A percentile compares a stretch with the other conserved stretches of the same genome.
phyloP scores from a whole-genome alignment of 1,140 invertebrate species.

The Bombus impatiens region DNA sequence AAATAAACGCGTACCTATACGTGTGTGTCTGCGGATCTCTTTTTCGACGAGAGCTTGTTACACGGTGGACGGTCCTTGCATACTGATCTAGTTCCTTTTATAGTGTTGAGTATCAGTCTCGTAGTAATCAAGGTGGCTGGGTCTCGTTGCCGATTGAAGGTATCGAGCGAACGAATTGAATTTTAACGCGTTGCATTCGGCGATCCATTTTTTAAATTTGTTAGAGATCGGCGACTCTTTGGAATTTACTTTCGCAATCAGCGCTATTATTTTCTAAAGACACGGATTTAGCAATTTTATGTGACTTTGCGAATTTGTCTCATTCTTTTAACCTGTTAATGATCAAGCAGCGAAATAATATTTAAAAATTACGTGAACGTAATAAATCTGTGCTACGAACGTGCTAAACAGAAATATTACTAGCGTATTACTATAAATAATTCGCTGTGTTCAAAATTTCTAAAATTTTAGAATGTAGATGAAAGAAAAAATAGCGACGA shows the following conservation, averaged over 20 bases:
- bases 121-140: not conserved
- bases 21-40: not conserved
- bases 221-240: not conserved
- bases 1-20: not conserved
- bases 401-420: no score
- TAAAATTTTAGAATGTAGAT: not conserved
- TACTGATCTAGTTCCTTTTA: not conserved
- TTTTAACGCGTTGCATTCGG: not conserved
- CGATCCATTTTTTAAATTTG: no score
- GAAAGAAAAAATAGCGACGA: no score
- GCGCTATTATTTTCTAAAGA: not conserved
- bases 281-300: not conserved
- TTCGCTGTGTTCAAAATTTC: no score
- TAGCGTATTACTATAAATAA: no score
- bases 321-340: not conserved
- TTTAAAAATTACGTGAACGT: not conserved
- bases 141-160: not conserved
- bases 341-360: not conserved
- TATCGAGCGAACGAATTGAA: not conserved
- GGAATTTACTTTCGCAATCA: not conserved
- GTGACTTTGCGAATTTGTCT: not conserved
- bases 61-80: not conserved
- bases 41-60: slow-evolving; percentile 7
- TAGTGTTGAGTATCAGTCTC: not conserved
- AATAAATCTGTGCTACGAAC: not conserved